A percentile compares a stretch with the other conserved stretches of the same genome.
Conservation (phyloP, 1,140 invertebrate species). For the Sitophilus oryzae region DNA sequence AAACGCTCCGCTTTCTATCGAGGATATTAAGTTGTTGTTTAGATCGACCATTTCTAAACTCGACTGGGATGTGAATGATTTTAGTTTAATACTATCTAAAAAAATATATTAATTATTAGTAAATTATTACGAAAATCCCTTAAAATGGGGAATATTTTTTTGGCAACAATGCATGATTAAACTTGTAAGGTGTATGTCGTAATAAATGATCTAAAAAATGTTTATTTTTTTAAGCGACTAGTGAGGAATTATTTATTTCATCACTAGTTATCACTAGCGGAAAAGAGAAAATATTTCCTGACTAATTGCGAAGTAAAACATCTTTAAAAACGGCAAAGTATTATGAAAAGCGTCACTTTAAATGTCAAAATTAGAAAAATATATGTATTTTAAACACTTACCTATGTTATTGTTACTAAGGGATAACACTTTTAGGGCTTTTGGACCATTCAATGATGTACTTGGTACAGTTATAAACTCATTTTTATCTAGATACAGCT, state of each 20-base stretch:
- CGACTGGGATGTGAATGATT: slow-evolving; percentile 60
- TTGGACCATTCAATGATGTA: slow-evolving; percentile 70
- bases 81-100: slow-evolving; percentile 58
- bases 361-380: too few species aligned
- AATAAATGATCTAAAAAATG: too few species aligned
- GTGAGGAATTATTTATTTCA: too few species aligned
- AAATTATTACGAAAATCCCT: too few species aligned
- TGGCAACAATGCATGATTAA: too few species aligned
- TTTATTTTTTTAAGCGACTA: too few species aligned
- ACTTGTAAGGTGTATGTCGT: too few species aligned
- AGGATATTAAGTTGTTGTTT: slow-evolving; percentile 66
- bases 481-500: slow-evolving; percentile 75
- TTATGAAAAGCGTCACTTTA: background rate
- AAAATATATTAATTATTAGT: too few species aligned
- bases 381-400: slow-evolving; percentile 43
- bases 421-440: slow-evolving; percentile 62
- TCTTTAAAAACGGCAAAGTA: background rate
- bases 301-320: too few species aligned
- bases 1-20: slow-evolving; percentile 69
- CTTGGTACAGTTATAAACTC: slow-evolving; percentile 68
- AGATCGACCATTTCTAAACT: slow-evolving; percentile 68
- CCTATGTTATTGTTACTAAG: slow-evolving; percentile 74
- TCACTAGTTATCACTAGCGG: too few species aligned
- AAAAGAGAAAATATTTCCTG: too few species aligned
- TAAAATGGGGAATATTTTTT: too few species aligned